Evolutionary conservation across 2,888 invertebrate genomes (phyloP).

Genomic region (Tridacna gigas): DNA sequence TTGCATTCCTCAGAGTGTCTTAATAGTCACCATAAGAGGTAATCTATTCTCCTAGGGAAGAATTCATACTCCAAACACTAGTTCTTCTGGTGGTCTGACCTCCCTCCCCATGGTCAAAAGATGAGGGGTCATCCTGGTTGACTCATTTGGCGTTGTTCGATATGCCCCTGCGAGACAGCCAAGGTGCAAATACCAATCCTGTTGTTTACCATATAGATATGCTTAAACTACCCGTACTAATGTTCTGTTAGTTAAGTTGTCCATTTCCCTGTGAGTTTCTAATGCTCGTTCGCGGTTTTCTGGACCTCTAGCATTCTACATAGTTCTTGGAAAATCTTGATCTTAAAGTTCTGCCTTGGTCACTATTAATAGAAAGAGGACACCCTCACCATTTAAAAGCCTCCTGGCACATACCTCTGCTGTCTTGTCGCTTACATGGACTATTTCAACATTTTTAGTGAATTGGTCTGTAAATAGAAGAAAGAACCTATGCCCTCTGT

Average conservation of each 20-base stretch:
- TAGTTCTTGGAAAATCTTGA: neutral
- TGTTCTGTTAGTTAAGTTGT: slow-evolving; percentile 9
- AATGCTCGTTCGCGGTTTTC: neutral
- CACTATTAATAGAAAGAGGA: neutral
- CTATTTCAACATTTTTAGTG: neutral
- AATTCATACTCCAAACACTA: slow-evolving; percentile 23
- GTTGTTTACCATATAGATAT: slow-evolving; percentile 41
- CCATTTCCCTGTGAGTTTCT: neutral
- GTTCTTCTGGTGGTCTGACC: slow-evolving; percentile 45
- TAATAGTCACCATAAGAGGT: slow-evolving; percentile 24
- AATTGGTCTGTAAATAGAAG: neutral
- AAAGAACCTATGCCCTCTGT: neutral
- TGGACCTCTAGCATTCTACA: neutral
- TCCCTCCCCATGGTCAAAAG: slow-evolving; percentile 56
- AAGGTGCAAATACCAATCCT: slow-evolving; percentile 57
- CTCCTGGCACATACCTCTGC: neutral
- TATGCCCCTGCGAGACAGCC: slow-evolving; percentile 56
- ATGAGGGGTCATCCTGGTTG: slow-evolving; percentile 56
- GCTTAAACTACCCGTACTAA: slow-evolving; percentile 51
- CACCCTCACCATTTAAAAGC: neutral
- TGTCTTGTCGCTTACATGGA: neutral
- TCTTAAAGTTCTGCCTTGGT: neutral
- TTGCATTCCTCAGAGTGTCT: slow-evolving; percentile 2
- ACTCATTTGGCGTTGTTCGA: slow-evolving; percentile 45
- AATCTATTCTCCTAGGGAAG: neutral